A percentile compares a stretch with the other conserved stretches of the same genome.
Evolutionary conservation across 92 coral and sea anemone species (phyloP).

Genomic region (Epizoanthus scotinus): DNA sequence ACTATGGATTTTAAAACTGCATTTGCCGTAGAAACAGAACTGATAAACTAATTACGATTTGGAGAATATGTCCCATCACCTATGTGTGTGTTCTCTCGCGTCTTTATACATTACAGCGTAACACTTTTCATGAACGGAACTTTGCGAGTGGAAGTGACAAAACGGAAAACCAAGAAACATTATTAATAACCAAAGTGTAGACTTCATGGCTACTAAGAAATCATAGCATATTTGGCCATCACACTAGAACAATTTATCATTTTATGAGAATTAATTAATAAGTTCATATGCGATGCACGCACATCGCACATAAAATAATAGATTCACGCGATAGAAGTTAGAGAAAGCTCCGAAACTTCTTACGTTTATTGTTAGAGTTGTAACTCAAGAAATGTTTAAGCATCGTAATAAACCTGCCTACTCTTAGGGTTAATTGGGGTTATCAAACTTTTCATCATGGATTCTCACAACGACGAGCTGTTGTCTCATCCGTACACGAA

Average conservation of each 20-base stretch:
- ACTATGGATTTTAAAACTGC: too few species aligned
- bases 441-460: not conserved
- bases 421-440: slow-evolving; percentile 22
- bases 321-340: too few species aligned
- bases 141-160: not conserved
- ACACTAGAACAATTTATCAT: too few species aligned
- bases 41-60: not conserved
- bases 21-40: not conserved
- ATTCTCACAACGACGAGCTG: too few species aligned
- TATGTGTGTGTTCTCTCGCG: too few species aligned
- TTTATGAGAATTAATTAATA: too few species aligned
- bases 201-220: not conserved
- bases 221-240: not conserved
- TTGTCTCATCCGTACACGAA: too few species aligned
- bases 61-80: too few species aligned
- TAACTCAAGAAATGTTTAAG: not conserved
- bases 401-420: not conserved
- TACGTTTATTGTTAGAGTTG: too few species aligned
- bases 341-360: not conserved
- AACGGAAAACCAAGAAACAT: not conserved
- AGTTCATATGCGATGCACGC: not conserved
- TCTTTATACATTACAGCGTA: too few species aligned
- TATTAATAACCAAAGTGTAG: not conserved
- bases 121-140: too few species aligned
- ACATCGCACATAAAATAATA: too few species aligned